Evolutionary conservation across 2,113 vertebrate species (phyloP).

Genomic region (Edolisoma coerulescens): DNA sequence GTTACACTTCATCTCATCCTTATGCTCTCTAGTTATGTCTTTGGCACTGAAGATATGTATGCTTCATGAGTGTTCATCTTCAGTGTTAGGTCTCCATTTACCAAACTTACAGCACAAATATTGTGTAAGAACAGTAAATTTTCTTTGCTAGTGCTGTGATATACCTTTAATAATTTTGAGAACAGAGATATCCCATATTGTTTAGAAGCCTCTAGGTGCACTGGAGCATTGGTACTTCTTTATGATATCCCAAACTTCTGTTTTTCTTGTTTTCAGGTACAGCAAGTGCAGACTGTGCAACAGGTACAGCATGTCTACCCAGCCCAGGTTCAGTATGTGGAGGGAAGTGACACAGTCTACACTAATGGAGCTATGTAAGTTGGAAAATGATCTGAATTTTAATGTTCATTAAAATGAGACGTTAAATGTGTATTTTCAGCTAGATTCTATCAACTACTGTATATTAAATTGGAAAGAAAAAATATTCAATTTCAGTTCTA

Average conservation of each 20-base stretch:
- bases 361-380: constrained; percentile 87
- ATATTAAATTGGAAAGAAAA: background rate
- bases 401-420: background rate
- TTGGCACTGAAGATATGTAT: background rate
- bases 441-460: background rate
- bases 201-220: background rate
- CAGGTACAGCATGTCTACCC: constrained; percentile 84
- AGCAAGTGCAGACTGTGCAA: constrained; percentile 80
- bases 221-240: background rate
- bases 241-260: background rate
- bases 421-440: background rate
- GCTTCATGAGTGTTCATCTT: background rate
- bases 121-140: background rate
- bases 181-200: background rate
- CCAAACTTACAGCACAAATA: background rate
- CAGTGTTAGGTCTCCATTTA: background rate
- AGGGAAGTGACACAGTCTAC: constrained; percentile 82
- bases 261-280: constrained; percentile 73
- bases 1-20: background rate
- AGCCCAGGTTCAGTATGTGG: constrained; percentile 84
- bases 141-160: background rate
- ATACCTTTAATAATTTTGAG: background rate
- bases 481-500: background rate
- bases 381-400: background rate
- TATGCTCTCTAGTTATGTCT: background rate